These are phyloP conservation scores for Ophioninae sp. DNA, from an alignment of 2,888 invertebrate genomes.

Conservation along the genomic window DNA sequence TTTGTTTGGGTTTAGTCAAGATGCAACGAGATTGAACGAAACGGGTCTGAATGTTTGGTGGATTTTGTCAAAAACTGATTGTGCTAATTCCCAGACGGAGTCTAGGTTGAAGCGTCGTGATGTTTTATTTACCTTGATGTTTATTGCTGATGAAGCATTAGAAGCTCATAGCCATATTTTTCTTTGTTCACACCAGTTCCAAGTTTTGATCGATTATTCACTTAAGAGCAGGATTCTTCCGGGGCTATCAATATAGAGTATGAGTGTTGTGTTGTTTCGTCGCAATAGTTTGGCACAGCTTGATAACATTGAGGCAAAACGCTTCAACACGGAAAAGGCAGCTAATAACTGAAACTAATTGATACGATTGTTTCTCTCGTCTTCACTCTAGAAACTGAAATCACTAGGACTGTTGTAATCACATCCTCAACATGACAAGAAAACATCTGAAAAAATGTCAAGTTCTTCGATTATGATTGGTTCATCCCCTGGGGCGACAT, in stretches of 20 bases:
- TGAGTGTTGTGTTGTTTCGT: slow-evolving; percentile 42
- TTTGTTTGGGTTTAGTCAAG: no score
- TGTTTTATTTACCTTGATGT: not conserved
- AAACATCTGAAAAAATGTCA: not conserved
- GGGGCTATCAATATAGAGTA: slow-evolving; percentile 49
- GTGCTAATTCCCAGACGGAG: not conserved
- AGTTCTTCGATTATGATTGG: not conserved
- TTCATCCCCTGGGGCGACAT: not conserved
- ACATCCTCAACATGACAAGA: not conserved
- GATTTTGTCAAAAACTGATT: not conserved
- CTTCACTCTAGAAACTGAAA: not conserved
- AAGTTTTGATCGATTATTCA: not conserved
- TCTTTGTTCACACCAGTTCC: not conserved
- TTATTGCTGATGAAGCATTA: not conserved
- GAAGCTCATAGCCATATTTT: not conserved
- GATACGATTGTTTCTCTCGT: not conserved
- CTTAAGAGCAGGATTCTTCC: slow-evolving; percentile 31
- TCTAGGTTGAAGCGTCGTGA: not conserved
- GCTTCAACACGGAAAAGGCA: slow-evolving; percentile 39
- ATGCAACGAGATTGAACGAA: not conserved
- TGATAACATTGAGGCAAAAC: slow-evolving; percentile 5
- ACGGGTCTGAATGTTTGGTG: not conserved
- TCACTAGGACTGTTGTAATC: not conserved
- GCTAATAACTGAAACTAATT: slow-evolving; percentile 12
- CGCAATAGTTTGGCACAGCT: slow-evolving; percentile 22